A percentile compares a stretch with the other conserved stretches of the same genome.
Evolutionary conservation across 2,113 vertebrate species (phyloP).

Genomic region (Perognathus longimembris): DNA sequence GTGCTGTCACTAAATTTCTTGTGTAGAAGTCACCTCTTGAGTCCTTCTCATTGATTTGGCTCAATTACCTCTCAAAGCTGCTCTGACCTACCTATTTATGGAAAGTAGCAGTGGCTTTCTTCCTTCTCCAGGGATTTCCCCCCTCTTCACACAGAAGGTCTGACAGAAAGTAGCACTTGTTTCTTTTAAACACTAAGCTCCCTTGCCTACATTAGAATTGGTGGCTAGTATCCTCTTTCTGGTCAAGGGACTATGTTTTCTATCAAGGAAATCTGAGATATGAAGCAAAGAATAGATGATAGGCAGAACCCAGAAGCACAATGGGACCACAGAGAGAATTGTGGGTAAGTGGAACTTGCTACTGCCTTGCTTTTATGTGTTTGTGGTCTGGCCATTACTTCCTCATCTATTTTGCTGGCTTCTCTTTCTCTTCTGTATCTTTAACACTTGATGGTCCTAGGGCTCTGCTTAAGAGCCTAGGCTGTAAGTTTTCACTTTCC

Average conservation of each 20-base stretch:
- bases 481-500: background rate
- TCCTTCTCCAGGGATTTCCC: conserved; percentile 36
- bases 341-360: background rate
- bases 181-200: conserved; percentile 47
- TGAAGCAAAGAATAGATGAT: background rate
- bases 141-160: conserved; percentile 48
- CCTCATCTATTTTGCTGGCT: background rate
- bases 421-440: background rate
- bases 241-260: background rate
- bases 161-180: conserved; percentile 27
- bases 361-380: background rate
- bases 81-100: conserved; percentile 51
- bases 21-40: conserved; percentile 38
- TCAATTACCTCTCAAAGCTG: conserved; percentile 45
- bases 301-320: background rate
- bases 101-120: conserved; percentile 21
- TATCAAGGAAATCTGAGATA: background rate
- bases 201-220: conserved; percentile 6
- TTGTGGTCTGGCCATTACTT: background rate
- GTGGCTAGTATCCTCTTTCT: background rate
- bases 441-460: background rate
- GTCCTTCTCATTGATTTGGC: conserved; percentile 35
- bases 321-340: background rate
- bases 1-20: conserved; percentile 44
- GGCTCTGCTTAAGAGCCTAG: background rate